Base-by-base conservation (phyloP, 2,888 invertebrate genomes). In the Lepidocyrtinus sp. region DNA sequence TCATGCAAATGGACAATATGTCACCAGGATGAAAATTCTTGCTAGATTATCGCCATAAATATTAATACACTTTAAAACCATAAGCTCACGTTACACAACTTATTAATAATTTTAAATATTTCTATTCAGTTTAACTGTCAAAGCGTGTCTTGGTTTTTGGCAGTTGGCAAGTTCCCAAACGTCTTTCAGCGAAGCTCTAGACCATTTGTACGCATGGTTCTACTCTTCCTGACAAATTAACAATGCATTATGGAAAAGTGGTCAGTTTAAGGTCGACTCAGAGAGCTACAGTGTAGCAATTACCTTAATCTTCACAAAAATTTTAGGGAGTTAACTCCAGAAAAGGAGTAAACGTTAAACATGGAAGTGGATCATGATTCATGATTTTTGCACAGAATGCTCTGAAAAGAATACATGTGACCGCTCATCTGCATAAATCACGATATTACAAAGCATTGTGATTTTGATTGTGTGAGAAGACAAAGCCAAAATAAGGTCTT, bases 181-280 rank as follows among this genome's bases (percentile, higher is more conserved):
- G 15, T 19, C 22, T 12, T 24, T 17, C 22, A 12, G 17, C n/a
- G 67, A 2, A 22, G 12, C 36, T 46, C 24, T 46, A 7, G 50
- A 24, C 7, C 36, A 12, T 36, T 3, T 9, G 15, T 22, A 63
- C 22, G 50, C 50, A 45, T 74, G 24, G 3, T 21, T 17, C 22
- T 12, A 24, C 27, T 67, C 65, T 36, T 61, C n/a, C 24, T 21
- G 22, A 7, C n/a, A 62, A 25, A 59, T 36, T 59, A 21, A 12
- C 21, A 74, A 67, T 74, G 67, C 19, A 65, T 65, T 26, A 22
- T 21, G 7, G 19, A 50, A 5, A 46, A 25, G 1, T 36, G 36
- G 61, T 68, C 67, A 75, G 75, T 75, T 75, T 75, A 75, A 75
- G 67, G 75, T 75, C 75, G 36, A n/a, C n/a, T n/a, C n/a, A n/a